Conservation (phyloP, 2,888 invertebrate genomes). For the Diarsia rubi region DNA sequence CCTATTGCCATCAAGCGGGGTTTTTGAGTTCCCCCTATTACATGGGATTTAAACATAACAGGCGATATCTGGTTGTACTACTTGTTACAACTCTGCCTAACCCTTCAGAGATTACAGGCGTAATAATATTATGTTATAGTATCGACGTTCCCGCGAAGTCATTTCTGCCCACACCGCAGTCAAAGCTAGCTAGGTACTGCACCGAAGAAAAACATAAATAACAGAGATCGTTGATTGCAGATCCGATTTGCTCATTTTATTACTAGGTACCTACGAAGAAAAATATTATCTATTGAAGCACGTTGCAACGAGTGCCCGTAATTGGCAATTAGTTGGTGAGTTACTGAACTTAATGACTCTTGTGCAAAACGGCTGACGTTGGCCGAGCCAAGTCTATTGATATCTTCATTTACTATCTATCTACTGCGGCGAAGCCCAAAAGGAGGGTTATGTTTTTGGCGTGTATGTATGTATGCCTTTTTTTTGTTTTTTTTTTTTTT, state of each 20-base stretch:
- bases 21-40: too few species aligned
- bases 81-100: too few species aligned
- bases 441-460: too few species aligned
- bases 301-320: constrained; percentile 31
- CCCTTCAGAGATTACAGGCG: too few species aligned
- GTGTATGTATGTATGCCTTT: too few species aligned
- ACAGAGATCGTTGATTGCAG: not conserved
- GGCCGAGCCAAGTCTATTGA: constrained; percentile 7
- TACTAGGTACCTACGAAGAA: constrained; percentile 6
- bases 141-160: not conserved
- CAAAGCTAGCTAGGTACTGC: too few species aligned
- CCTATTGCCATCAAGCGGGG: too few species aligned
- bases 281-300: constrained; percentile 30
- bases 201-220: not conserved
- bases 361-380: constrained; percentile 21
- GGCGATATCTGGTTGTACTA: too few species aligned
- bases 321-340: constrained; percentile 38
- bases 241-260: not conserved
- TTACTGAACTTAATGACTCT: constrained; percentile 16
- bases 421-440: too few species aligned
- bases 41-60: too few species aligned
- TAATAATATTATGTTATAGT: too few species aligned
- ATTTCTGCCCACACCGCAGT: not conserved
- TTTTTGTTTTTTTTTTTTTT: too few species aligned
- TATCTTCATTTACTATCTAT: constrained; percentile 13